Conservation (phyloP, 1,140 invertebrate genomes). For the Monomorium pharaonis region DNA sequence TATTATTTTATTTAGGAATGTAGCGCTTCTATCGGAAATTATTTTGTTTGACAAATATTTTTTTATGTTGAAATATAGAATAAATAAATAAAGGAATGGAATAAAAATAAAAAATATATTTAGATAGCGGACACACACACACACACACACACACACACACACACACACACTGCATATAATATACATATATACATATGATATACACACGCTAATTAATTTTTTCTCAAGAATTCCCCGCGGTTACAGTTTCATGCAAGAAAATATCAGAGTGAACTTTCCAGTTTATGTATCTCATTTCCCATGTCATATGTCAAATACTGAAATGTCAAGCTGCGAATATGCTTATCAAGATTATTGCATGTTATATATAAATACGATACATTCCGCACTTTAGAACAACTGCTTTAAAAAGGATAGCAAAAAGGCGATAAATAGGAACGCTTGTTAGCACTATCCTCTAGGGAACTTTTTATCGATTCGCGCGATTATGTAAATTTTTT, state of each 20-base stretch:
- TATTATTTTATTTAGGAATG: neutral
- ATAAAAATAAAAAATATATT: neutral
- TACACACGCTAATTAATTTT: neutral
- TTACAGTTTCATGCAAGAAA: neutral
- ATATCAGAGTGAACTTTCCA: slow-evolving; percentile 6
- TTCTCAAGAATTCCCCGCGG: neutral
- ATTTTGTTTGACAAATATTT: neutral
- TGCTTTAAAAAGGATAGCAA: neutral
- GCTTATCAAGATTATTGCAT: neutral
- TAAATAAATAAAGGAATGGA: neutral
- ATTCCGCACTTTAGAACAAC: neutral
- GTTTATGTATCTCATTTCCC: neutral
- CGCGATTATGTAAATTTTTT: slow-evolving; percentile 10
- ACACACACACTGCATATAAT: too few relatives aligned
- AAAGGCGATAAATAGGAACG: neutral
- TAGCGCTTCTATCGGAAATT: neutral
- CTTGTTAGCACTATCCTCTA: neutral
- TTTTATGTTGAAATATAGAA: neutral
- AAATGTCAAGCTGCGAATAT: slow-evolving; percentile 13
- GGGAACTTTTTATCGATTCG: slow-evolving; percentile 7
- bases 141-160: too few relatives aligned
- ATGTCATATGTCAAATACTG: neutral
- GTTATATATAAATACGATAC: neutral
- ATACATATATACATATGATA: too few relatives aligned
- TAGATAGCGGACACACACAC: too few relatives aligned